These are phyloP conservation scores for Drosophila carrolli DNA, from an alignment of 1,140 invertebrate species.

Conservation along the genomic window DNA sequence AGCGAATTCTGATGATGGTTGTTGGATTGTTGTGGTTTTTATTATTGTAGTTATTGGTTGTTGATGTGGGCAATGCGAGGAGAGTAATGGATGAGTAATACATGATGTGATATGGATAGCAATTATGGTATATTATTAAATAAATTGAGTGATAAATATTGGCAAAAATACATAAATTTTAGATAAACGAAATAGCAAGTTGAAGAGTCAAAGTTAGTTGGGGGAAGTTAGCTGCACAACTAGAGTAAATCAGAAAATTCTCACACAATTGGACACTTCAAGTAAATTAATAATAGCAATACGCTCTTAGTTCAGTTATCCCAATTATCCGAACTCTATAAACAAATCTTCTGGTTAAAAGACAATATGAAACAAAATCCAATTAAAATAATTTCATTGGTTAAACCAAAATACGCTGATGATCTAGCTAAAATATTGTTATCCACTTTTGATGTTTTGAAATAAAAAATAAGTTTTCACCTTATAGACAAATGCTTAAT, in stretches of 20 bases:
- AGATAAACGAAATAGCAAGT: neutral
- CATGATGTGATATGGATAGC: conserved; percentile 60
- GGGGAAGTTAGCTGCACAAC: neutral
- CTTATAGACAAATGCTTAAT: too few species aligned
- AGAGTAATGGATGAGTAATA: conserved; percentile 60
- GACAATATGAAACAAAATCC: too few species aligned
- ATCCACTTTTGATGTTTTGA: too few species aligned
- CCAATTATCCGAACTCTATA: too few species aligned
- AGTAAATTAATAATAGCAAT: neutral
- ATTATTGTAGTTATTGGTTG: conserved; percentile 28
- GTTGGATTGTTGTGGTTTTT: conserved; percentile 42
- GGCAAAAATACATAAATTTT: conserved; percentile 1
- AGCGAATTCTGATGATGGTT: conserved; percentile 89
- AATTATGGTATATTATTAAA: conserved; percentile 29
- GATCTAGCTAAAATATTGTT: too few species aligned
- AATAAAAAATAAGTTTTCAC: too few species aligned
- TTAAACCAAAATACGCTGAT: too few species aligned
- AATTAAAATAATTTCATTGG: too few species aligned
- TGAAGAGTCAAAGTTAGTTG: neutral
- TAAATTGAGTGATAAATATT: conserved; percentile 9
- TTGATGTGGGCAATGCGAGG: conserved; percentile 41
- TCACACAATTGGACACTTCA: neutral
- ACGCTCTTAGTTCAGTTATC: too few species aligned
- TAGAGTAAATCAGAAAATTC: neutral
- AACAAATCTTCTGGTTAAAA: too few species aligned